These are phyloP conservation scores for Punctoribates punctum DNA, from an alignment of 2,888 invertebrate genomes.

Conservation along the genomic window DNA sequence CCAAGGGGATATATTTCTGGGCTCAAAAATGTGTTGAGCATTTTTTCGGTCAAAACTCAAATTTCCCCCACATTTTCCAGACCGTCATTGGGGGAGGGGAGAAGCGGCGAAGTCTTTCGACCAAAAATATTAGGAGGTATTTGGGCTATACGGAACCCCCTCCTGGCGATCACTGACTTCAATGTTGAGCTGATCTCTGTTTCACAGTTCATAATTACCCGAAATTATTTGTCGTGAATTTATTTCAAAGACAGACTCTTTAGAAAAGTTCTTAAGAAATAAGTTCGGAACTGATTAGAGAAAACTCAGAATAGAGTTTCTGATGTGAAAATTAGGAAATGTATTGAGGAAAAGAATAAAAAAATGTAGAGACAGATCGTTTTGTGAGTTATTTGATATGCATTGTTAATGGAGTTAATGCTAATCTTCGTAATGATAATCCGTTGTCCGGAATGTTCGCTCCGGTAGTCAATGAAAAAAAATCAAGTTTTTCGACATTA, in stretches of 20 bases:
- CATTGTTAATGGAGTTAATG: constrained; percentile 2
- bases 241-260: background rate
- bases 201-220: constrained; percentile 5
- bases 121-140: too few species aligned
- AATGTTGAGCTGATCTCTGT: background rate
- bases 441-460: background rate
- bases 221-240: constrained; percentile 7
- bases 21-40: too few species aligned
- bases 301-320: too few species aligned
- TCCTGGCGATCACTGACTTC: too few species aligned
- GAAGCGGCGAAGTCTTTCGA: too few species aligned
- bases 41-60: too few species aligned
- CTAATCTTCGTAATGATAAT: background rate
- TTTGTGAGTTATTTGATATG: constrained; percentile 18
- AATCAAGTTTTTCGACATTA: background rate
- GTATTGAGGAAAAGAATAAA: background rate
- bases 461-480: background rate
- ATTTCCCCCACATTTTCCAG: too few species aligned
- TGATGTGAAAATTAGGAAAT: too few species aligned
- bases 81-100: too few species aligned
- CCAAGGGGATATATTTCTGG: too few species aligned
- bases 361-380: background rate
- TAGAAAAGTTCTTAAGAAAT: background rate
- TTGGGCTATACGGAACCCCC: too few species aligned
- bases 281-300: too few species aligned